phyloP scores from a whole-genome alignment of 2,113 vertebrate species.

The Cottus gobio region DNA sequence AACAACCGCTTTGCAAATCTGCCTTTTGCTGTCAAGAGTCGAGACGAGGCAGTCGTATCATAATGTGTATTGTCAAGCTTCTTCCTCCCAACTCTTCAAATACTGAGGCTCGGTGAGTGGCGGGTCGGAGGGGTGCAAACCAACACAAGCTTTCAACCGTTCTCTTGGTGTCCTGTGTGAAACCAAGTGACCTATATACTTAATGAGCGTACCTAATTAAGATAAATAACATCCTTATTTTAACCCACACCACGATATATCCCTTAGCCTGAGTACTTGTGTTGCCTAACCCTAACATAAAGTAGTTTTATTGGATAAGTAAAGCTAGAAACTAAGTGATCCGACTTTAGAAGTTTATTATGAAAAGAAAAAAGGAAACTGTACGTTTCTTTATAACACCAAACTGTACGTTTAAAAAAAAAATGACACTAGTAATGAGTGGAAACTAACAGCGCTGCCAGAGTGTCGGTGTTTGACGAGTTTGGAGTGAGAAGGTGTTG shows the following conservation, averaged over 20 bases:
- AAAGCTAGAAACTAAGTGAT: too few species aligned
- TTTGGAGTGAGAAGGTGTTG: background rate
- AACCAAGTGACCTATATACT: background rate
- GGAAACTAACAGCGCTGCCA: background rate
- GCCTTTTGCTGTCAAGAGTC: background rate
- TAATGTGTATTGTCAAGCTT: background rate
- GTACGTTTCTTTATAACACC: too few species aligned
- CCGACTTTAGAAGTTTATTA: background rate
- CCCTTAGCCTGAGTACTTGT: too few species aligned
- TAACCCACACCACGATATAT: too few species aligned
- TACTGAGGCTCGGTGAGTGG: background rate
- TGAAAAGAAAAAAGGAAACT: background rate
- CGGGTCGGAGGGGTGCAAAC: background rate
- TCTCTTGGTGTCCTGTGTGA: background rate
- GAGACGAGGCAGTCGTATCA: background rate
- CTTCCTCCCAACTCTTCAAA: background rate
- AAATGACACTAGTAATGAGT: too few species aligned
- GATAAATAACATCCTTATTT: too few species aligned
- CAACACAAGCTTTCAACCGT: background rate
- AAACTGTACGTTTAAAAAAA: background rate
- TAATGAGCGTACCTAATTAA: background rate
- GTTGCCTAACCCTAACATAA: too few species aligned
- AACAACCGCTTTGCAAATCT: background rate
- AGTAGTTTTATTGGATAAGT: too few species aligned
- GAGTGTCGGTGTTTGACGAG: background rate